Percentiles rank a stretch among this genome's conserved stretches.
Evolutionary conservation across 1,140 invertebrate genomes (phyloP).

Genomic region (Neodiprion pinetum): DNA sequence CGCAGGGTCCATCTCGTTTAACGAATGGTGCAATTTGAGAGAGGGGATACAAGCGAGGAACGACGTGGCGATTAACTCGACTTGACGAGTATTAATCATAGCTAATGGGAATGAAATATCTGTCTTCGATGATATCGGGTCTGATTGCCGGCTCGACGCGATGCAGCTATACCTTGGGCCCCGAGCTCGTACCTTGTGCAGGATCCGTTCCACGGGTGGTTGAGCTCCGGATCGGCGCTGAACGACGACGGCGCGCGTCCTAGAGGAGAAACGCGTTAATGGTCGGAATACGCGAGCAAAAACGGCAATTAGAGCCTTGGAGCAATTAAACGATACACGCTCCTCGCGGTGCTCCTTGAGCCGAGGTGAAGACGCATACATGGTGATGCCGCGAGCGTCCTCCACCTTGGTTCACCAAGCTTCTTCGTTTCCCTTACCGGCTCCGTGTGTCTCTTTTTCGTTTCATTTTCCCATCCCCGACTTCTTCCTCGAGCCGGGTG

Average conservation of each 20-base stretch:
- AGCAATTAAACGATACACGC: slow-evolving; percentile 42
- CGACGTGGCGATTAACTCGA: neutral
- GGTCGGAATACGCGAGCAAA: slow-evolving; percentile 26
- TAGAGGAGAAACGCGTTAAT: slow-evolving; percentile 4
- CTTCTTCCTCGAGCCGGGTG: no score
- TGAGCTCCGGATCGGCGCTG: no score
- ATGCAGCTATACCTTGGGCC: neutral
- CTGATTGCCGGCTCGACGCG: neutral
- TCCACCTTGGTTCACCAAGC: neutral
- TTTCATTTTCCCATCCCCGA: no score
- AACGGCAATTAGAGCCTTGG: slow-evolving; percentile 42
- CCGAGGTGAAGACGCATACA: neutral
- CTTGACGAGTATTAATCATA: neutral
- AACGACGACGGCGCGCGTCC: neutral
- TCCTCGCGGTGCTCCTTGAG: slow-evolving; percentile 8
- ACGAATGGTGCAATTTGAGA: no score
- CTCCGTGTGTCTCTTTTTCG: no score
- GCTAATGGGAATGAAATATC: neutral
- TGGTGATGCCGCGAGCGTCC: neutral
- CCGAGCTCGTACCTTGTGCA: neutral
- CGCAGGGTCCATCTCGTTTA: no score
- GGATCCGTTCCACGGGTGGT: neutral
- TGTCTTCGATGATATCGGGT: slow-evolving; percentile 4
- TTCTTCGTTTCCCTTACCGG: no score
- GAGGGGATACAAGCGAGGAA: no score